phyloP scores from a whole-genome alignment of 1,140 invertebrate species.

The Armadillidium nasatum region DNA sequence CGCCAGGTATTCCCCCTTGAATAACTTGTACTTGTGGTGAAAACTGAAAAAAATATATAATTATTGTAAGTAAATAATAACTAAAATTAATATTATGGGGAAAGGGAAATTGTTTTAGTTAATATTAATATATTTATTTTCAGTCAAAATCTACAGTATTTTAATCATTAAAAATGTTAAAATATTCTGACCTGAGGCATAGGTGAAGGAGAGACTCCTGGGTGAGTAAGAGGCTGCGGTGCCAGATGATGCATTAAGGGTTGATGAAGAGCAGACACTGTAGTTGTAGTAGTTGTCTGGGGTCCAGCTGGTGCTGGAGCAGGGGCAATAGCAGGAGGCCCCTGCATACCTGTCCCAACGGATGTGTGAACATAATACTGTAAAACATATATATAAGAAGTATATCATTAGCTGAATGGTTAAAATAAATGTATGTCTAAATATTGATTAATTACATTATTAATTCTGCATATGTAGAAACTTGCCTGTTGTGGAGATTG shows the following conservation, averaged over 20 bases:
- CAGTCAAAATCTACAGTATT: too few species aligned
- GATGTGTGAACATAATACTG: conserved; percentile 41
- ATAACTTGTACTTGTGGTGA: conserved; percentile 64
- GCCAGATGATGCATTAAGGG: conserved; percentile 44
- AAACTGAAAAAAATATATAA: conserved; percentile 29
- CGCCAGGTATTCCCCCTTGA: conserved; percentile 72
- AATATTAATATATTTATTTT: too few species aligned
- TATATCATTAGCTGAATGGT: too few species aligned
- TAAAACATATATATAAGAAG: background rate
- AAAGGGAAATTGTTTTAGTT: too few species aligned
- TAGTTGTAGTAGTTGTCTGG: conserved; percentile 32
- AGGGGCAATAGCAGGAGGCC: conserved; percentile 40
- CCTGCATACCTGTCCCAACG: conserved; percentile 37
- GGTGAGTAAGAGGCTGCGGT: conserved; percentile 42
- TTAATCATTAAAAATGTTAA: background rate
- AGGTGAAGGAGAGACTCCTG: conserved; percentile 40
- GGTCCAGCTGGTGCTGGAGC: conserved; percentile 30
- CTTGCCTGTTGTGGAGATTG: background rate
- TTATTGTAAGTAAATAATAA: too few species aligned
- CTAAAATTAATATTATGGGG: too few species aligned
- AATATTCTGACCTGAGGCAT: conserved; percentile 45
- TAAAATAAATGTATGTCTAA: background rate
- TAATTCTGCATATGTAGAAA: background rate
- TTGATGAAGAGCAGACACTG: conserved; percentile 43
- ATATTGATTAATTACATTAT: background rate